Conservation (phyloP, 30 jellyfish, hydroid and myxozoan species). For the Euphysa ruthae region DNA sequence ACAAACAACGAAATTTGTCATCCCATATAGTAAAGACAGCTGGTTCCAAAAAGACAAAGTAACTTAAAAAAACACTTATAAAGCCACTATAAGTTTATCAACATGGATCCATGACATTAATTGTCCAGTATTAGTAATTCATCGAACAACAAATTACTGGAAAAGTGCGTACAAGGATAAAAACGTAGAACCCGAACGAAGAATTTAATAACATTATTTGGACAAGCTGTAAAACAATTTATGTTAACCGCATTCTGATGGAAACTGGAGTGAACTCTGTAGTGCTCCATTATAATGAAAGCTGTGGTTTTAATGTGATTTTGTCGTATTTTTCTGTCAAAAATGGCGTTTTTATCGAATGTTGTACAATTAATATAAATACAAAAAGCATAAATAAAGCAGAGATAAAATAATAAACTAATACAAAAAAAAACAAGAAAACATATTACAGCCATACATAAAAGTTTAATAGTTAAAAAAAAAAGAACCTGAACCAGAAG, state of each 20-base stretch:
- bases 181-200: constrained; percentile 2
- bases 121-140: not conserved
- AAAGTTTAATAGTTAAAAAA: no score
- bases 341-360: no score
- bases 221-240: not conserved
- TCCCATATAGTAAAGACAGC: not conserved
- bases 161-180: not conserved
- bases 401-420: no score
- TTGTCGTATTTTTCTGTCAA: not conserved
- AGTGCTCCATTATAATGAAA: not conserved
- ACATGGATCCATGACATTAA: not conserved
- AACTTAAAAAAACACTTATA: not conserved
- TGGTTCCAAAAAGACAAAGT: not conserved
- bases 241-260: not conserved
- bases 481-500: no score
- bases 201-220: not conserved
- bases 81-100: not conserved
- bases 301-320: not conserved
- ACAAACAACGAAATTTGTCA: no score
- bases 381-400: no score
- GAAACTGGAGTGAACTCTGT: constrained; percentile 1
- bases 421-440: no score
- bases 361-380: no score
- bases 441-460: no score
- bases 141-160: not conserved